A percentile compares a stretch with the other conserved stretches of the same genome.
phyloP scores from a whole-genome alignment of 1,140 invertebrate species.

The Papilio dardanus region DNA sequence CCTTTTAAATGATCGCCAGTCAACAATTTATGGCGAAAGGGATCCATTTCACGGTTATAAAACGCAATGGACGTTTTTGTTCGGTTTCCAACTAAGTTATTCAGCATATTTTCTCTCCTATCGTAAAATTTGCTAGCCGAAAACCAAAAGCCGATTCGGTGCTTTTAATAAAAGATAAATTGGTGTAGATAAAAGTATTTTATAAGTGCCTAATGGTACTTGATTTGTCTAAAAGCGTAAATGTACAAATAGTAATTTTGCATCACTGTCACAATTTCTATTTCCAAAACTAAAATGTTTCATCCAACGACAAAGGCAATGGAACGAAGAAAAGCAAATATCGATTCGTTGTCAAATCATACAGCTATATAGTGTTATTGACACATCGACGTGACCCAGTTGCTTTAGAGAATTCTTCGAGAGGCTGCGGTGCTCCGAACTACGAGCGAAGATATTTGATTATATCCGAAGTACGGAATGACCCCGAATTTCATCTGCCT shows the following conservation, averaged over 20 bases:
- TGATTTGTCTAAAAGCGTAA: neutral
- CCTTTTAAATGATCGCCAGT: conserved; percentile 30
- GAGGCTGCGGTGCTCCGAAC: conserved; percentile 38
- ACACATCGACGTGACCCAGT: conserved; percentile 34
- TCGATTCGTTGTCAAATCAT: conserved; percentile 16
- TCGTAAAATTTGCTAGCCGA: conserved; percentile 26
- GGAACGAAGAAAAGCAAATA: conserved; percentile 10
- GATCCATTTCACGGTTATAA: conserved; percentile 36
- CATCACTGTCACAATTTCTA: neutral
- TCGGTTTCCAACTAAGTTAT: conserved; percentile 34
- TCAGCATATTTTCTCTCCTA: conserved; percentile 35
- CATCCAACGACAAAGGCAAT: neutral
- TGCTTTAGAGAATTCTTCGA: conserved; percentile 41
- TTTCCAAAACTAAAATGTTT: neutral
- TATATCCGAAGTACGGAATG: conserved; percentile 53
- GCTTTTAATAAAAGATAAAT: conserved; percentile 12
- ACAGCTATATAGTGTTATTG: conserved; percentile 28
- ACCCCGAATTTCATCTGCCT: conserved; percentile 68
- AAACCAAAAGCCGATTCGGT: conserved; percentile 14
- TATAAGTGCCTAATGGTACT: neutral
- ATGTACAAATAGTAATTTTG: neutral
- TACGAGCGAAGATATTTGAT: conserved; percentile 55
- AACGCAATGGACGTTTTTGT: conserved; percentile 34
- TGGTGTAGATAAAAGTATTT: neutral
- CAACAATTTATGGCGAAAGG: conserved; percentile 35